Base-by-base conservation (phyloP, 2,888 invertebrate genomes). In the Cerceris ruficornis region DNA sequence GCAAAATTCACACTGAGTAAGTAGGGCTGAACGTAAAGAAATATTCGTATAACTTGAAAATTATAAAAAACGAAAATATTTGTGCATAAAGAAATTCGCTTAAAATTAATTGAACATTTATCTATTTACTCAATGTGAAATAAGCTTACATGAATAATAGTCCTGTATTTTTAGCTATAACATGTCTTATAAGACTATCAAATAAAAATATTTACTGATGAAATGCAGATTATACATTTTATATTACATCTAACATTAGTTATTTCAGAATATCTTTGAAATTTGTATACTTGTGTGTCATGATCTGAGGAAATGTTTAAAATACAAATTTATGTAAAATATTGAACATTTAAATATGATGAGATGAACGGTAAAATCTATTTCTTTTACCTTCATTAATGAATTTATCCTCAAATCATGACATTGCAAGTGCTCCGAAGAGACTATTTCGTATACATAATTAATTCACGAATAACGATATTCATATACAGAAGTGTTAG, bases 401-500 rank as follows among this genome's bases (percentile, higher is more conserved):
- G 61, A 41, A 66, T 69, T 66, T 73, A 70, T 69, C 78, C 69
- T 60, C 66, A 55, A 77, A 54, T 73, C 73, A 69, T 42, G 15
- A 67, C 62, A 69, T 72, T 4, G 7, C 14, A n/a, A 43, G 15
- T 60, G 1, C 46, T 77, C 55, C 65, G 73, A 65, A 58, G 7
- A 58, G 59, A 70, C 62, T 67, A 15, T 66, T 64, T 79, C 78
- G 74, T 80, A 85, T 83, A 84, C 73, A 69, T 69, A 67, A 17
- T 69, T 69, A 65, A 77, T 73, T 73, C 55, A 60, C 78, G 66
- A 66, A 74, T 80, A 50, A 15, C 17, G 28, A 62, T 62, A 78
- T 50, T 76, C 79, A 82, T 85, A 77, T 70, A 83, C 75, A 82
- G 68, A 59, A 77, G 74, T 76, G 69, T 80, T 82, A 84, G 77